Percentiles rank a stretch among this genome's conserved stretches.
These are phyloP conservation scores for Hyaena hyaena DNA, from an alignment of 2,113 vertebrate genomes.

Conservation along the genomic window DNA sequence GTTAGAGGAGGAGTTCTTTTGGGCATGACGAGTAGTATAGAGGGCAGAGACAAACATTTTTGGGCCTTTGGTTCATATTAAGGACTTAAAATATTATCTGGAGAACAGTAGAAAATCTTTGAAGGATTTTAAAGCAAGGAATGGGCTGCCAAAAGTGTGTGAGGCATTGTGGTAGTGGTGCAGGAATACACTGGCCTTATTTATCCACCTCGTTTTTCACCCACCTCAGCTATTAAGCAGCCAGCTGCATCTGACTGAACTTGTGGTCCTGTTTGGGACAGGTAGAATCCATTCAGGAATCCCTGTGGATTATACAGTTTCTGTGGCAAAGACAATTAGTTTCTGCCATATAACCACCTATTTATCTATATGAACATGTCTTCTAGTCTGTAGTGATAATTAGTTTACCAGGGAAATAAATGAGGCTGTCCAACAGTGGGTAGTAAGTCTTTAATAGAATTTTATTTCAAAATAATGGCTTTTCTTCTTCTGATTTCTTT, in stretches of 20 bases:
- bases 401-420: background rate
- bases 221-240: background rate
- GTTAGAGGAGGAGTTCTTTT: background rate
- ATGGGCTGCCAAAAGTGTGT: background rate
- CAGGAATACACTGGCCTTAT: background rate
- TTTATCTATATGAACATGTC: background rate
- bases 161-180: background rate
- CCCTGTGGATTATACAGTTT: conserved; percentile 5
- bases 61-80: background rate
- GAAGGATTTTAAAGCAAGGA: background rate
- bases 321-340: background rate
- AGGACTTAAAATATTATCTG: background rate
- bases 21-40: background rate
- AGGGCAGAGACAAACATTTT: background rate
- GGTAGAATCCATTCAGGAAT: background rate
- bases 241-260: conserved; percentile 40
- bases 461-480: conserved; percentile 23
- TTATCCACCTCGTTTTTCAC: background rate
- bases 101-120: background rate
- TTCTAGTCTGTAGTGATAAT: background rate
- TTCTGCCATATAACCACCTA: background rate
- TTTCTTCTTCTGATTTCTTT: conserved; percentile 46
- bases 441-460: conserved; percentile 11
- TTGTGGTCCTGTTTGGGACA: background rate
- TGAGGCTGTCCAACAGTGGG: background rate